Evolutionary conservation across 2,797 vertebrate genomes (phyloP).

Genomic region (Alectoris magna): DNA sequence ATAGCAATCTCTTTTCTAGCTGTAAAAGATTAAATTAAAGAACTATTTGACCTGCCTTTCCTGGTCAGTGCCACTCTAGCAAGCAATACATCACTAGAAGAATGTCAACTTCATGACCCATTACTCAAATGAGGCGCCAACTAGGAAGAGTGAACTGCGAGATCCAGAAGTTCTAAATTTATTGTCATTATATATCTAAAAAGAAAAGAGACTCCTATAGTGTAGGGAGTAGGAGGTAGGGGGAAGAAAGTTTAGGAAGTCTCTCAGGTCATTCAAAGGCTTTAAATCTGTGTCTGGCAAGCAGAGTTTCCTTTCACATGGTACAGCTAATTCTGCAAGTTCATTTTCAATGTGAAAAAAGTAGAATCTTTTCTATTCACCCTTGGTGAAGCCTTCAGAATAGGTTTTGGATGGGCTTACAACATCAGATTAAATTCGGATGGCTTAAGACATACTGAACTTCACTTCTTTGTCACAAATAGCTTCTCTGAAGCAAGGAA

Average conservation of each 20-base stretch:
- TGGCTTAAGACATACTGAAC: neutral
- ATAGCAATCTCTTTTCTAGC: neutral
- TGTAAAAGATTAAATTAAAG: conserved; percentile 65
- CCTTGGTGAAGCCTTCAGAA: neutral
- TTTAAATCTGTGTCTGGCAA: conserved; percentile 33
- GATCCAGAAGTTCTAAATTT: conserved; percentile 56
- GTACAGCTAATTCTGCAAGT: neutral
- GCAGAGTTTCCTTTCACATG: neutral
- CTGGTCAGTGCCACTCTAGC: conserved; percentile 45
- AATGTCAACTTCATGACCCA: conserved; percentile 61
- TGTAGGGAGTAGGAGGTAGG: conserved; percentile 24
- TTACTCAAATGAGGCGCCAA: conserved; percentile 58
- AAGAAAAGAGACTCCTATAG: neutral
- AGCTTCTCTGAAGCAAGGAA: neutral
- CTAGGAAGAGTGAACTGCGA: conserved; percentile 25
- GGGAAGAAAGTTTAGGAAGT: conserved; percentile 18
- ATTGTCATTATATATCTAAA: conserved; percentile 35
- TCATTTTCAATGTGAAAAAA: neutral
- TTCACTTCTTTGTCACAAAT: neutral
- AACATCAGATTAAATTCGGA: neutral
- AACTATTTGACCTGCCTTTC: conserved; percentile 43
- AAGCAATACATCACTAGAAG: conserved; percentile 52
- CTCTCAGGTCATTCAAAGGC: conserved; percentile 36
- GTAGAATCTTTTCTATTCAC: neutral
- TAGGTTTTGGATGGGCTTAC: neutral